Conservation (phyloP, 1,140 invertebrate species). For the Zaprionus nigranus region DNA sequence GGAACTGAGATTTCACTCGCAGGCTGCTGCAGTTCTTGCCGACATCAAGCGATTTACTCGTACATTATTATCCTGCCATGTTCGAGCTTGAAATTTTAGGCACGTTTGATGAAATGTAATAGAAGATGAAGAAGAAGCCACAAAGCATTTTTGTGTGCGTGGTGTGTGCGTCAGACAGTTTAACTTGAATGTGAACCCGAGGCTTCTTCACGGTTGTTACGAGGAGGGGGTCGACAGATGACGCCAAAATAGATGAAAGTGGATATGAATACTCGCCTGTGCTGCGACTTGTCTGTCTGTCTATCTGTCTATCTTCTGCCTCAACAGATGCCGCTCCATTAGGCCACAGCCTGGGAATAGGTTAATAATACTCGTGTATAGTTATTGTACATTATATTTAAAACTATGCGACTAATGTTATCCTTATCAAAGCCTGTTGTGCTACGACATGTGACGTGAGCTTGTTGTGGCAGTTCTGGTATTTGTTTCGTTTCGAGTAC, state of each 20-base stretch:
- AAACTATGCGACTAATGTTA: neutral
- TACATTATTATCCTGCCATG: constrained; percentile 74
- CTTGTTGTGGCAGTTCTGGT: neutral
- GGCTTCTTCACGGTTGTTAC: neutral
- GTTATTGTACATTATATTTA: neutral
- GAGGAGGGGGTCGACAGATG: constrained; percentile 7
- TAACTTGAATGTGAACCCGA: constrained; percentile 13
- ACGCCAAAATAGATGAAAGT: constrained; percentile 6
- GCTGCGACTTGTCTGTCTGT: neutral
- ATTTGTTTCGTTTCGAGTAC: neutral
- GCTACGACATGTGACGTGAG: neutral
- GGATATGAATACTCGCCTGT: constrained; percentile 6
- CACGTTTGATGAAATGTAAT: constrained; percentile 73
- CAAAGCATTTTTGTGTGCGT: constrained; percentile 46
- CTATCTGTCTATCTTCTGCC: neutral
- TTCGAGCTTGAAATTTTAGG: constrained; percentile 64
- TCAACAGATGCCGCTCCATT: constrained; percentile 14
- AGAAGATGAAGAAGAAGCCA: constrained; percentile 51
- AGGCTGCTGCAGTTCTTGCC: constrained; percentile 32
- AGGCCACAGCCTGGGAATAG: neutral
- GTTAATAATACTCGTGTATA: neutral
- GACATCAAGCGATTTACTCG: constrained; percentile 62
- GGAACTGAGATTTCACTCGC: constrained; percentile 35
- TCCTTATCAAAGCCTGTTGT: neutral
- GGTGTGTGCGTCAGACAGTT: constrained; percentile 24